Evolutionary conservation across 2,113 vertebrate genomes (phyloP).

Genomic region (Hippocampus abdominalis): DNA sequence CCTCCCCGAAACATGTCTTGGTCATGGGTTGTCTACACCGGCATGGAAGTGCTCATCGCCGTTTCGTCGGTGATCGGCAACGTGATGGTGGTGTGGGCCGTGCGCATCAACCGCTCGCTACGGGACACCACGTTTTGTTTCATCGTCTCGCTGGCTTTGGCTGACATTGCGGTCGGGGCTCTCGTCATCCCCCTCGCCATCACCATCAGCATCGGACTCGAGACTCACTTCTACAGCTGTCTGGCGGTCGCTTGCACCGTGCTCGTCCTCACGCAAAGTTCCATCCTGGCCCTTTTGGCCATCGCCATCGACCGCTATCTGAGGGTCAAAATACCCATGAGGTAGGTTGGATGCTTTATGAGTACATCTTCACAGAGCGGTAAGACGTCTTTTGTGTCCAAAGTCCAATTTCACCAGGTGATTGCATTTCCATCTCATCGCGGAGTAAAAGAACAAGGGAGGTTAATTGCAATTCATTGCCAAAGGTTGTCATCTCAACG

Average conservation of each 20-base stretch:
- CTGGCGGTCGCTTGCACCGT: slow-evolving; percentile 86
- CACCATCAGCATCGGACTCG: slow-evolving; percentile 84
- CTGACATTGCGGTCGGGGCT: slow-evolving; percentile 92
- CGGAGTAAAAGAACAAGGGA: not conserved
- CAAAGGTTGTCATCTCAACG: not conserved
- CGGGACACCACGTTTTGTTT: slow-evolving; percentile 94
- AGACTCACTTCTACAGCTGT: slow-evolving; percentile 89
- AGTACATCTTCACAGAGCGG: not conserved
- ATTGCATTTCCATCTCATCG: not conserved
- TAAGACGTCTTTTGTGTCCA: slow-evolving; percentile 31
- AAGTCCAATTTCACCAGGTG: not conserved
- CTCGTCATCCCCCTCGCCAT: slow-evolving; percentile 93
- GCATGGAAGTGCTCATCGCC: slow-evolving; percentile 89
- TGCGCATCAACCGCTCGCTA: slow-evolving; percentile 88
- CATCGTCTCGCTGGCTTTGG: slow-evolving; percentile 90
- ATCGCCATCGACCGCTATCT: slow-evolving; percentile 96
- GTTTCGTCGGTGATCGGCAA: slow-evolving; percentile 90
- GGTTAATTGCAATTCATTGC: not conserved
- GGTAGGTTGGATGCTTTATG: slow-evolving; percentile 72
- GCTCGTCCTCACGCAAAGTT: slow-evolving; percentile 95
- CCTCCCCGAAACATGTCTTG: slow-evolving; percentile 39
- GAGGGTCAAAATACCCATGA: slow-evolving; percentile 92
- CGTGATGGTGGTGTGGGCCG: slow-evolving; percentile 97
- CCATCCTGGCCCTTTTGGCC: slow-evolving; percentile 92
- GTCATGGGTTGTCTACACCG: slow-evolving; percentile 78